Percentiles rank a stretch among this genome's conserved stretches.
phyloP scores from a whole-genome alignment of 2,888 invertebrate species.

The Xylota sylvarum region DNA sequence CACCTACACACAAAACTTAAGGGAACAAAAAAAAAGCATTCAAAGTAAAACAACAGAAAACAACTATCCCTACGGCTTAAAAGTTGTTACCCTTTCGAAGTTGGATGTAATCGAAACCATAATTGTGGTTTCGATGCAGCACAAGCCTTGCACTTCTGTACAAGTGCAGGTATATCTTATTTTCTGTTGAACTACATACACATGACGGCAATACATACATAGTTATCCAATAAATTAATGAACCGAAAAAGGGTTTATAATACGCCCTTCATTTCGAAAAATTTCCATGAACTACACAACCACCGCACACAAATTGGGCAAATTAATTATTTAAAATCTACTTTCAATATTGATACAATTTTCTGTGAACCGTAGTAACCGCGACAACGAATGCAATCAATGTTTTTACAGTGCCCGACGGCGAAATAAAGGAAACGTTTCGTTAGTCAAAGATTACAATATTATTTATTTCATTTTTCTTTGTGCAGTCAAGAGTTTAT shows the following conservation, averaged over 20 bases:
- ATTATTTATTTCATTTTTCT: constrained; percentile 21
- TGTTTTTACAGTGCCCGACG: constrained; percentile 1
- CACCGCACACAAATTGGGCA: neutral
- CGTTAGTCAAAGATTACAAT: constrained; percentile 12
- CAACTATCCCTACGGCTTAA: neutral
- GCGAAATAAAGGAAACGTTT: constrained; percentile 14
- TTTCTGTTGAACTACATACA: neutral
- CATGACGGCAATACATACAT: neutral
- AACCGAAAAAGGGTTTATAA: constrained; percentile 1
- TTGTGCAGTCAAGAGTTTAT: constrained; percentile 47
- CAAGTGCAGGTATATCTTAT: constrained; percentile 10
- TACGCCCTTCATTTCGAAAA: constrained; percentile 5
- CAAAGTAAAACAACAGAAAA: neutral
- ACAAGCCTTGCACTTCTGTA: constrained; percentile 19
- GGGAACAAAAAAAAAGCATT: too few relatives aligned
- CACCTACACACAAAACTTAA: too few relatives aligned
- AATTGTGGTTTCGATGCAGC: constrained; percentile 7
- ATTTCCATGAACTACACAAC: neutral
- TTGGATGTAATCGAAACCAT: constrained; percentile 31
- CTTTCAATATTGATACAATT: constrained; percentile 8
- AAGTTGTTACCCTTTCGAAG: constrained; percentile 10
- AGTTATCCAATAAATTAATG: neutral
- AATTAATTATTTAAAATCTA: constrained; percentile 1
- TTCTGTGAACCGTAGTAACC: neutral
- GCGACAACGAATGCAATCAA: neutral